Evolutionary conservation across 2,888 invertebrate species (phyloP), one percentile per base, ranked within the genome.

Genomic region (Heliconius erato): DNA sequence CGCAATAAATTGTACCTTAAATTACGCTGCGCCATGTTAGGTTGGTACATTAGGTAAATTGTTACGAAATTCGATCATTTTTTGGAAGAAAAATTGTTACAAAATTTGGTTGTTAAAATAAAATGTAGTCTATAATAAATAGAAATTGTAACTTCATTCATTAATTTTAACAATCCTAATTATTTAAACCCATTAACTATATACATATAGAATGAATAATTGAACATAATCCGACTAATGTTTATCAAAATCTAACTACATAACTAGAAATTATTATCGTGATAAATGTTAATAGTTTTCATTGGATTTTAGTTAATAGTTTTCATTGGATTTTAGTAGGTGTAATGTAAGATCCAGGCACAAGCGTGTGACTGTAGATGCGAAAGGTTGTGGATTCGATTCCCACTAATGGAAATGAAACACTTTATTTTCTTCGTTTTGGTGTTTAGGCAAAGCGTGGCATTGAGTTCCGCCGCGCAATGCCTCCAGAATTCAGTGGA

Each of bases 21-120:
- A 74, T 74, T 23, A 59, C 59, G 23, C 54, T 32, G 32, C n/a
- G 59, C 23, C n/a, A 35, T 74, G 12, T 74, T 11, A 59, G 6
- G 40, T 71, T 35, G 12, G 11, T 74, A 59, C 54, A 59, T 59
- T 44, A 74, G 14, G 59, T 32, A 74, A 74, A 74, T 74, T 74
- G 32, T 59, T 74, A 19, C 23, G 14, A 28, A 74, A 54, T 59
- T 54, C 11, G 1, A 6, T 40, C 40, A 32, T 59, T 74, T 59
- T 7, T 32, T 5, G 12, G 1, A 74, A n/a, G n/a, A 2, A 35
- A 59, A 14, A 7, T 59, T 2, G 32, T 59, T 5, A 35, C n/a
- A 74, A n/a, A 19, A 74, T 16, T 74, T 32, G 1, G 3, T 74
- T 59, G 19, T 59, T 4, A 72, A n/a, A n/a, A n/a, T n/a, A n/a